Evolutionary conservation across 2,888 invertebrate genomes (phyloP).

Genomic region (Agelastica alni): DNA sequence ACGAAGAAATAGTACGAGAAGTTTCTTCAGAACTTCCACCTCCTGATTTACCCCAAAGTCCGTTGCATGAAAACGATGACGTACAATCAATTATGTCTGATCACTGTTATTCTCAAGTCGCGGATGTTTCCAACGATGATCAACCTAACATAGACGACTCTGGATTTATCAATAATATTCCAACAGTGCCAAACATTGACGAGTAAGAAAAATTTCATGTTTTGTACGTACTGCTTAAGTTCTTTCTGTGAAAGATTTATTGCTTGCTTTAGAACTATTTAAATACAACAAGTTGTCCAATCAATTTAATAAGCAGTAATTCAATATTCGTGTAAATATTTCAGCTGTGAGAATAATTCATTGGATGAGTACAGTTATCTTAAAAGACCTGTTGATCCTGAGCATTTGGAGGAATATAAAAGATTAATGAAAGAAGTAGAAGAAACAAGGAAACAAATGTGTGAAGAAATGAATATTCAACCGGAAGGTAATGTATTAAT

Average conservation of each 20-base stretch:
- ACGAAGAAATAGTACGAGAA: conserved; percentile 7
- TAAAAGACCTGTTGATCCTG: no score
- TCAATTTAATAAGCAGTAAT: no score
- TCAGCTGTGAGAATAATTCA: no score
- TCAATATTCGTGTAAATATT: no score
- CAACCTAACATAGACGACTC: conserved; percentile 21
- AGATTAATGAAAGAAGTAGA: conserved; percentile 14
- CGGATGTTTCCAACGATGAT: not conserved
- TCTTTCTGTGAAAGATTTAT: no score
- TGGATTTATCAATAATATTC: conserved; percentile 22
- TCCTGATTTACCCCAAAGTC: not conserved
- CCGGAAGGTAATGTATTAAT: conserved; percentile 16
- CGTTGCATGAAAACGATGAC: conserved; percentile 4
- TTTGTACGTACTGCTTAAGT: no score
- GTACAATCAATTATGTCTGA: conserved; percentile 22
- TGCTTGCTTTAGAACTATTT: no score
- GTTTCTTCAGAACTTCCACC: not conserved
- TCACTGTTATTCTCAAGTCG: conserved; percentile 24
- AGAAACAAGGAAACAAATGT: conserved; percentile 7
- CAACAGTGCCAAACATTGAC: no score
- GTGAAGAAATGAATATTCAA: conserved; percentile 1
- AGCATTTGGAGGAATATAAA: conserved; percentile 23
- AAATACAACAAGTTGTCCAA: no score
- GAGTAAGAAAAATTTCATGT: no score
- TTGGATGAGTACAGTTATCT: no score